Percentiles rank a stretch among this genome's conserved stretches.
Conservation (phyloP, 2,113 vertebrate genomes). For the Salvelinus fontinalis region DNA sequence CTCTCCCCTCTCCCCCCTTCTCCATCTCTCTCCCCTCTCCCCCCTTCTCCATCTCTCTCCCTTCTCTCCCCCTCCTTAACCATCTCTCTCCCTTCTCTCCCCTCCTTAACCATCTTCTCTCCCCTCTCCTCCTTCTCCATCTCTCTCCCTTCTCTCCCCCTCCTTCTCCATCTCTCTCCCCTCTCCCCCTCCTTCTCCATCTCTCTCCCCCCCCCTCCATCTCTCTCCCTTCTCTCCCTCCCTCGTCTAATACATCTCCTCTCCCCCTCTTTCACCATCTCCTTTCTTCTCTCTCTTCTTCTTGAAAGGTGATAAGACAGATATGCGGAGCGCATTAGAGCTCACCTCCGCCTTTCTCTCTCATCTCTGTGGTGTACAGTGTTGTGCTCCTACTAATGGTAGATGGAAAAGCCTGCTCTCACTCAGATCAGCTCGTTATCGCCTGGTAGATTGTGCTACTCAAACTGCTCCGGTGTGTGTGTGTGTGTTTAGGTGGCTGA, state of each 20-base stretch:
- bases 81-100: too few relatives aligned
- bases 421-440: constrained; percentile 49
- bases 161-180: too few relatives aligned
- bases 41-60: too few relatives aligned
- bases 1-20: too few relatives aligned
- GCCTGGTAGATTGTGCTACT: constrained; percentile 50
- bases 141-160: too few relatives aligned
- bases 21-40: too few relatives aligned
- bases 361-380: background rate
- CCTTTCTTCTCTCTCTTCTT: background rate
- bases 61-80: too few relatives aligned
- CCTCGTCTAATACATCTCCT: background rate
- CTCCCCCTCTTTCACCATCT: background rate
- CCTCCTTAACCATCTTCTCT: too few relatives aligned
- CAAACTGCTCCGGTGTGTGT: constrained; percentile 35
- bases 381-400: constrained; percentile 37
- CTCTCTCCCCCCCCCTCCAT: too few relatives aligned
- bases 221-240: too few relatives aligned
- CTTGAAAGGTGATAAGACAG: constrained; percentile 1
- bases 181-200: too few relatives aligned
- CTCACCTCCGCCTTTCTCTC: constrained; percentile 19
- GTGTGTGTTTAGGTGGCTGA: constrained; percentile 11
- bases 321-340: constrained; percentile 32
- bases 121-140: too few relatives aligned
- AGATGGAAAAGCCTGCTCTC: constrained; percentile 15